These are phyloP conservation scores for Azorinus chamasolen DNA, from an alignment of 2,888 invertebrate species.

Conservation along the genomic window DNA sequence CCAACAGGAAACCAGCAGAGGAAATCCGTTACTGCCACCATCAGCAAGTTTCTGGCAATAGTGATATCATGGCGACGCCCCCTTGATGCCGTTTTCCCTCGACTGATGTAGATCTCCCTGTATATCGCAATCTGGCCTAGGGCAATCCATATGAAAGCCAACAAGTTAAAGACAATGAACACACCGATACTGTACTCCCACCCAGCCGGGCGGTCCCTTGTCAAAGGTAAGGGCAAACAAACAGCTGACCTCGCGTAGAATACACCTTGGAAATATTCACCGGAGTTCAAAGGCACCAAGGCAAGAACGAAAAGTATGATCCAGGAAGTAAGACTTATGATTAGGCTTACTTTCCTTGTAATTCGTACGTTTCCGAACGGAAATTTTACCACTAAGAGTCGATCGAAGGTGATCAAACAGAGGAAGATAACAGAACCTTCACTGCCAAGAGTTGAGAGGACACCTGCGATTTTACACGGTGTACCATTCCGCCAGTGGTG, in stretches of 20 bases:
- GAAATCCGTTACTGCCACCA: slow-evolving; percentile 81
- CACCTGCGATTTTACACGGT: slow-evolving; percentile 69
- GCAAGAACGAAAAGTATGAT: slow-evolving; percentile 73
- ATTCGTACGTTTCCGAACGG: slow-evolving; percentile 86
- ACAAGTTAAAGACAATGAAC: slow-evolving; percentile 82
- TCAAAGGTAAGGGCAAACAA: slow-evolving; percentile 84
- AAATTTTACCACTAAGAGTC: slow-evolving; percentile 89
- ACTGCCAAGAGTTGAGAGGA: slow-evolving; percentile 86
- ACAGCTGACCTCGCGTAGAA: slow-evolving; percentile 83
- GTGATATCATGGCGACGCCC: slow-evolving; percentile 67
- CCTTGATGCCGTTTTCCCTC: slow-evolving; percentile 16
- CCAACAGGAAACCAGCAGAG: slow-evolving; percentile 82
- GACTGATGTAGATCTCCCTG: slow-evolving; percentile 58
- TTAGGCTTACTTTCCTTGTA: slow-evolving; percentile 66
- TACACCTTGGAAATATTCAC: slow-evolving; percentile 77
- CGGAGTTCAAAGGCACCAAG: slow-evolving; percentile 78
- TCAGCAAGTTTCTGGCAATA: slow-evolving; percentile 81
- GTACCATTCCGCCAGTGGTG: slow-evolving; percentile 66
- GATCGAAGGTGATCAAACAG: slow-evolving; percentile 89
- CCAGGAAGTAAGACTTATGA: slow-evolving; percentile 75
- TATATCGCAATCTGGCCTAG: slow-evolving; percentile 83
- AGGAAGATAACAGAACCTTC: slow-evolving; percentile 89
- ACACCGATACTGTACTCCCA: slow-evolving; percentile 84
- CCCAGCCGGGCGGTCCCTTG: slow-evolving; percentile 81
- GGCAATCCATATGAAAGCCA: slow-evolving; percentile 80